Conservation (phyloP, 2,888 invertebrate species). For the Erpobdella octoculata region DNA sequence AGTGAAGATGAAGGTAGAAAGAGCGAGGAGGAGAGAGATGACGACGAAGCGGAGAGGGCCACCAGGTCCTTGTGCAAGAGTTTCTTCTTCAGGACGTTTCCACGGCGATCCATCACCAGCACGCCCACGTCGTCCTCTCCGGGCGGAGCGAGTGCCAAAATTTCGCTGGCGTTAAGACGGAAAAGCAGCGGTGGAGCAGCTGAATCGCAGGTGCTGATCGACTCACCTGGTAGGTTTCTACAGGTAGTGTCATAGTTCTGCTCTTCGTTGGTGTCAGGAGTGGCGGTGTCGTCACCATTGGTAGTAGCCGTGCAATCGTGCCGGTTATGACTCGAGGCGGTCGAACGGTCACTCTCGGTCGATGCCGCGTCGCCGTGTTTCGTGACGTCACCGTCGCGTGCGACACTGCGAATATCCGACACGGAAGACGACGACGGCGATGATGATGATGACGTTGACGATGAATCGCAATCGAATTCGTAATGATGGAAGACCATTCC, state of each 20-base stretch:
- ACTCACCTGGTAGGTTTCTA: neutral
- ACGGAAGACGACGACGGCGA: neutral
- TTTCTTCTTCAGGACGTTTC: slow-evolving; percentile 47
- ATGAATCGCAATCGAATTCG: slow-evolving; percentile 42
- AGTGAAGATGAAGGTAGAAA: too few species aligned
- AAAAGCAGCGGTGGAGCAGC: slow-evolving; percentile 44
- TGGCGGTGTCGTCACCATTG: neutral
- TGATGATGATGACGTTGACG: neutral
- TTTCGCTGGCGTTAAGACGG: slow-evolving; percentile 40
- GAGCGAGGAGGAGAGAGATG: too few species aligned
- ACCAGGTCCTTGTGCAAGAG: slow-evolving; percentile 40
- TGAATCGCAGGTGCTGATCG: neutral
- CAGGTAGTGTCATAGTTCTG: neutral
- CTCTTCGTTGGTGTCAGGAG: neutral
- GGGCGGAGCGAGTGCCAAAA: slow-evolving; percentile 40
- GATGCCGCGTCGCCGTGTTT: too few species aligned
- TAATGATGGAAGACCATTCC: slow-evolving; percentile 49
- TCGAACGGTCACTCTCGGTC: too few species aligned
- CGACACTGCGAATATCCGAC: too few species aligned
- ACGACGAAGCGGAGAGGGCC: too few species aligned
- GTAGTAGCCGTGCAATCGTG: too few species aligned
- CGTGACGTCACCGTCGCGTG: too few species aligned
- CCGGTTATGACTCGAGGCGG: too few species aligned
- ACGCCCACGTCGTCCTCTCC: slow-evolving; percentile 41
- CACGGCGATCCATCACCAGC: slow-evolving; percentile 44